These are phyloP conservation scores for Bombylius major DNA, from an alignment of 2,888 invertebrate species.

Conservation along the genomic window DNA sequence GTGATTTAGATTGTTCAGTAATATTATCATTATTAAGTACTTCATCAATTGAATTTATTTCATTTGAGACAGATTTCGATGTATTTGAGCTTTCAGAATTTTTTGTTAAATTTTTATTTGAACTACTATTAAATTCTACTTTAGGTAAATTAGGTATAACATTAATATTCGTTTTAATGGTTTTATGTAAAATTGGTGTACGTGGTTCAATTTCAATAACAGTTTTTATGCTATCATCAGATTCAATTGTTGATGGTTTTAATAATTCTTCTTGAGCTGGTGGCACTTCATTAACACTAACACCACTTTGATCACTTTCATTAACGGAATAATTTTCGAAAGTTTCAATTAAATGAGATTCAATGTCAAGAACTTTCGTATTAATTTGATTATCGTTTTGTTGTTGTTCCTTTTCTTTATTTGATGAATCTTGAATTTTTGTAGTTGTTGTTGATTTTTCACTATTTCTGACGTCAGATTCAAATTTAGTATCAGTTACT, in stretches of 20 bases:
- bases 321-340: conserved; percentile 22
- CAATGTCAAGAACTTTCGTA: conserved; percentile 26
- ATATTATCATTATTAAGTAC: no score
- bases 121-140: no score
- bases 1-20: neutral
- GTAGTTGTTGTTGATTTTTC: neutral
- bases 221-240: conserved; percentile 21
- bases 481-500: neutral
- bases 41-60: no score
- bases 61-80: no score
- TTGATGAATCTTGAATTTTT: no score
- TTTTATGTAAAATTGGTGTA: conserved; percentile 23
- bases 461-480: neutral
- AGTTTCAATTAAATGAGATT: conserved; percentile 35
- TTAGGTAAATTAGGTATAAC: neutral
- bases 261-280: conserved; percentile 28
- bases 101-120: no score
- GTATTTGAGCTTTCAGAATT: no score
- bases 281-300: conserved; percentile 28
- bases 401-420: neutral
- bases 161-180: conserved; percentile 21
- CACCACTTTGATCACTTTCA: conserved; percentile 20
- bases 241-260: conserved; percentile 27
- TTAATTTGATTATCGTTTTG: neutral
- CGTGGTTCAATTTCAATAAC: conserved; percentile 32